Base-by-base conservation (phyloP, 37 sponge, comb jelly and placozoan species). In the Ephydatia muelleri region DNA sequence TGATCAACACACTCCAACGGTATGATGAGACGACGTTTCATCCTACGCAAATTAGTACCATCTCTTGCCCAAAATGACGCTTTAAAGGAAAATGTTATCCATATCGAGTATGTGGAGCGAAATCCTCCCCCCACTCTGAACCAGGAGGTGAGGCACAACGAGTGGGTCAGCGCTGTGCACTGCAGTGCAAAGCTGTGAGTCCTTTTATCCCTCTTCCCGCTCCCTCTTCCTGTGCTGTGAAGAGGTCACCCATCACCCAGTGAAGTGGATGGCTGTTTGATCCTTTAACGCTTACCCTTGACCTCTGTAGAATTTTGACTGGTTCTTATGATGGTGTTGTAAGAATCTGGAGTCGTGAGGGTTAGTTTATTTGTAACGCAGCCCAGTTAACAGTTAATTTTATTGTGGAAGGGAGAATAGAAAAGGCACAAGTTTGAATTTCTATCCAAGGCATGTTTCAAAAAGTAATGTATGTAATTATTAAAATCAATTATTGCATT, bases 151-250 rank as follows among this genome's bases (percentile, higher is more conserved):
- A 68, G 81, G 72, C 96, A 95, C 74, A 80, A 85, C 36, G 91
- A 95, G 79, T 95, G 96, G 96, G 91, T 95, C 77, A 85, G 88
- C 39, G 74, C 70, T 72, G 91, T 93, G 23, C 88, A 90, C 65
- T 87, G 88, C 74, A 76, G 32, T 64, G 36, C 48, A 19, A 71
- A 87, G 23, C 87, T 68, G 96, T 95, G 30, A 87, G 96, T 86
- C 5, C 29, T 11, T n/a, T 22, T 23, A 43, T 22, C 14, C 65
- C 72, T 14, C 35, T 68, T 48, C 38, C 43, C 43, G 3, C 43
- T 43, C 43, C 43, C 6, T 43, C 6, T 6, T 6, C 43, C 43
- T 43, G 3, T 6, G 6, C 3, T 43, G 6, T 43, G 6, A 43
- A 43, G 43, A 43, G 6, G 6, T 6, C 43, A 9, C 6, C 43